Conservation (phyloP, 2,113 vertebrate genomes). For the Vicugna pacos region DNA sequence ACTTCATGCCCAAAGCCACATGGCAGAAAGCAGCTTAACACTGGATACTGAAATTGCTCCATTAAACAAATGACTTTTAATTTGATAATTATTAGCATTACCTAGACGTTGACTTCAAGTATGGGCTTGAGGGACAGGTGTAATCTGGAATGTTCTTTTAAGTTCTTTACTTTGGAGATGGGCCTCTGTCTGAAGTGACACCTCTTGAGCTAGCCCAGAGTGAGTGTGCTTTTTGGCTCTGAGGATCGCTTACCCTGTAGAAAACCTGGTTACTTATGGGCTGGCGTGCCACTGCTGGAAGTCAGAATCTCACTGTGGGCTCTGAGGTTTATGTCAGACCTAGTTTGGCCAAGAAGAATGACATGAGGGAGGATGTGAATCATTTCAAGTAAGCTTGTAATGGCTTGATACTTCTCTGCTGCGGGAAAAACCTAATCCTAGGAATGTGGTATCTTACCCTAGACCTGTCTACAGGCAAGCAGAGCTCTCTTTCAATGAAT, state of each 20-base stretch:
- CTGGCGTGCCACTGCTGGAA: neutral
- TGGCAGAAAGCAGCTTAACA: constrained; percentile 59
- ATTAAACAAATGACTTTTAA: constrained; percentile 72
- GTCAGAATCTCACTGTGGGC: neutral
- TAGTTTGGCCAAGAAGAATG: neutral
- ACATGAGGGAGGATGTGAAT: neutral
- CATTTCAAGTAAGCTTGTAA: neutral
- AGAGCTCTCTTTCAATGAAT: neutral
- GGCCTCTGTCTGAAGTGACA: neutral
- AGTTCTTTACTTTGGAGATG: neutral
- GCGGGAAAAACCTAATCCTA: neutral
- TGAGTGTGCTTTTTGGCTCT: neutral
- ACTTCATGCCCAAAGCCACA: constrained; percentile 54
- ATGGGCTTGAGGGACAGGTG: constrained; percentile 14
- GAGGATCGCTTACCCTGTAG: neutral
- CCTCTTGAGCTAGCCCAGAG: neutral
- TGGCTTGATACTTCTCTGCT: neutral
- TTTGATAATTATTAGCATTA: constrained; percentile 68
- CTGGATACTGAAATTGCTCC: constrained; percentile 38
- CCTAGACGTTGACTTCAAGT: constrained; percentile 46
- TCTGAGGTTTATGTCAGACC: neutral
- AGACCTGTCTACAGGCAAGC: neutral
- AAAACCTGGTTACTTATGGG: neutral
- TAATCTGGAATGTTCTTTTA: neutral
- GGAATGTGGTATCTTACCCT: neutral